Percentiles rank a stretch among this genome's conserved stretches.
Evolutionary conservation across 2,888 invertebrate species (phyloP).

Genomic region (Salticus scenicus): DNA sequence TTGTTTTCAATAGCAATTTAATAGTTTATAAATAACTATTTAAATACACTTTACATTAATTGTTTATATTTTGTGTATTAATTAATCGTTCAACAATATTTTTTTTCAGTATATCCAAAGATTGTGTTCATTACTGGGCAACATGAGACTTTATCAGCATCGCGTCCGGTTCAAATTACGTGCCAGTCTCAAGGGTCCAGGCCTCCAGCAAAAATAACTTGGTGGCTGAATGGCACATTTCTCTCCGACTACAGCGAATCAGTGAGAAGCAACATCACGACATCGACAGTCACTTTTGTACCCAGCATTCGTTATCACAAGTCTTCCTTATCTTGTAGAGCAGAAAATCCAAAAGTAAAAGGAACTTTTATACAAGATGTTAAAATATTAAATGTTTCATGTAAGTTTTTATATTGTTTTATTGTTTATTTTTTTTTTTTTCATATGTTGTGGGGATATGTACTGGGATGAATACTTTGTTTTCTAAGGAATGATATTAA

Average conservation of each 20-base stretch:
- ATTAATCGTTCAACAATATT: too few species aligned
- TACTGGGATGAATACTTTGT: too few species aligned
- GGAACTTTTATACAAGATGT: conserved; percentile 28
- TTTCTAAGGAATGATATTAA: too few species aligned
- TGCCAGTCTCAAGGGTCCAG: conserved; percentile 50
- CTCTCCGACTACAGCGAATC: conserved; percentile 47
- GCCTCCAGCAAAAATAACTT: conserved; percentile 48
- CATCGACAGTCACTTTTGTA: conserved; percentile 44
- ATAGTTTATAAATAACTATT: too few species aligned
- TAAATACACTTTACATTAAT: too few species aligned
- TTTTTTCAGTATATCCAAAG: conserved; percentile 39
- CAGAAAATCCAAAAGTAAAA: conserved; percentile 44
- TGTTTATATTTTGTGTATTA: too few species aligned
- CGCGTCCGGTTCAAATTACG: conserved; percentile 24
- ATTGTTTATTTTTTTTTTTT: too few species aligned
- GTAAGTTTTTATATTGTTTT: conserved; percentile 32
- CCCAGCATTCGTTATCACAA: conserved; percentile 44
- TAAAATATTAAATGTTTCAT: conserved; percentile 59
- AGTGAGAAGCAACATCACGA: conserved; percentile 59
- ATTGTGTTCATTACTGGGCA: conserved; percentile 30
- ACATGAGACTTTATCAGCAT: conserved; percentile 36
- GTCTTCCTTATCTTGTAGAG: conserved; percentile 27
- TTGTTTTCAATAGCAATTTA: too few species aligned
- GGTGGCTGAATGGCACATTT: conserved; percentile 59
- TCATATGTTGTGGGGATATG: too few species aligned